Base-by-base conservation (phyloP, 2,113 vertebrate genomes). In the Syrmaticus mikado region DNA sequence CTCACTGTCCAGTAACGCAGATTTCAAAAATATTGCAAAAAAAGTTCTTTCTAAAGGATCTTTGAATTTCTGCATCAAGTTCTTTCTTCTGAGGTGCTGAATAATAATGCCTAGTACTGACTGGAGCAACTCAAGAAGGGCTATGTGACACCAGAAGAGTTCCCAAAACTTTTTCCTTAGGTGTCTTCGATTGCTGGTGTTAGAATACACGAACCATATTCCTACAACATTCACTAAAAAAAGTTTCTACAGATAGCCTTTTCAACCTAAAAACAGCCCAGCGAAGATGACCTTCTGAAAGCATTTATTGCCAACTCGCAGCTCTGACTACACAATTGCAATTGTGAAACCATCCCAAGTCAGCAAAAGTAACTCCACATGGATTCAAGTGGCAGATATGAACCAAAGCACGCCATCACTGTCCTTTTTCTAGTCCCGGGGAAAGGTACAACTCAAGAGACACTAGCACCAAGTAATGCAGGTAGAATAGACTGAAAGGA, bases 371-470 rank as follows among this genome's bases (percentile, higher is more conserved):
- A 86, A 81, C 9, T 25, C 25, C 24, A 14, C 6, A 8, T 11
- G 22, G 19, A 25, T 78, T 7, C 38, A 78, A 2, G 0, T 22
- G 34, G 68, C 30, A 55, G 13, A 48, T 6, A 1, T 34, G 61
- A 67, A 82, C 27, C 21, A 43, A 93, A 87, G 66, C 2, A 11
- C 30, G 61, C 24, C 36, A 73, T 11, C 36, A 48, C 45, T 58
- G n/a, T 38, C 34, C 25, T 21, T 46, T 25, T 81, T 20, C 46
- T 73, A 38, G n/a, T 30, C 24, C 68, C 15, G 20, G 28, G 27
- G 15, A 73, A 80, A 57, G n/a, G 10, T 38, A 7, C n/a, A 65
- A 62, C 22, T 48, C 58, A 38, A 8, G 0, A 50, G 43, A 76
- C 48, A 36, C 24, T 22, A 65, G 15, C 15, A 61, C 2, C 43